Percentiles rank a stretch among this genome's conserved stretches.
These are phyloP conservation scores for Eucidaris tribuloides DNA, from an alignment of 35 echinoderm and acorn worm species.

Conservation along the genomic window DNA sequence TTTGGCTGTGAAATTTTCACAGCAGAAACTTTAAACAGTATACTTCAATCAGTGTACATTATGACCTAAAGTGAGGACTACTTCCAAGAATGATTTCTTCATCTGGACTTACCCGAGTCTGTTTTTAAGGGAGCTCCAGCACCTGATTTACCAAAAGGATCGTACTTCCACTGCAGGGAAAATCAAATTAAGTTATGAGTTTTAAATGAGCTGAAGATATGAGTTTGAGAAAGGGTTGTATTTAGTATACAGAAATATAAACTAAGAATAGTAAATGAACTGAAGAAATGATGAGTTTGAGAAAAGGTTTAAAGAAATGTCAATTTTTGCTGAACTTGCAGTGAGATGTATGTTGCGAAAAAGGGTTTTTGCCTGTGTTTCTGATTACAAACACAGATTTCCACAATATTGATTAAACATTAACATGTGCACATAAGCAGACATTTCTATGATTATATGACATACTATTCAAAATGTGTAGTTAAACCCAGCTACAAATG, in stretches of 20 bases:
- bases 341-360: background rate
- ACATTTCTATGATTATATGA: no score
- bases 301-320: background rate
- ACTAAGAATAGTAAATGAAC: background rate
- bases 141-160: conserved; percentile 92
- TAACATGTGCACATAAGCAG: no score
- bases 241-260: background rate
- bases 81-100: background rate
- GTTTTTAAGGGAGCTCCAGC: conserved; percentile 92
- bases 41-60: background rate
- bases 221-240: background rate
- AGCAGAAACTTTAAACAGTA: background rate
- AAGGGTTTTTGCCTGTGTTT: no score
- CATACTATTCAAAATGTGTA: no score
- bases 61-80: background rate
- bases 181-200: background rate
- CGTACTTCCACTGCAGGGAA: conserved; percentile 66
- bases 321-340: background rate
- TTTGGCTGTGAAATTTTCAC: background rate
- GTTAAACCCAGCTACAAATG: no score
- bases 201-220: background rate
- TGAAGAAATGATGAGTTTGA: background rate
- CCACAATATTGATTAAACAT: no score
- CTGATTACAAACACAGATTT: no score
- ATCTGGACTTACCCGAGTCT: conserved; percentile 75